These are phyloP conservation scores for Steatocranus sp. DNA, from an alignment of 2,797 vertebrate genomes.

Conservation along the genomic window DNA sequence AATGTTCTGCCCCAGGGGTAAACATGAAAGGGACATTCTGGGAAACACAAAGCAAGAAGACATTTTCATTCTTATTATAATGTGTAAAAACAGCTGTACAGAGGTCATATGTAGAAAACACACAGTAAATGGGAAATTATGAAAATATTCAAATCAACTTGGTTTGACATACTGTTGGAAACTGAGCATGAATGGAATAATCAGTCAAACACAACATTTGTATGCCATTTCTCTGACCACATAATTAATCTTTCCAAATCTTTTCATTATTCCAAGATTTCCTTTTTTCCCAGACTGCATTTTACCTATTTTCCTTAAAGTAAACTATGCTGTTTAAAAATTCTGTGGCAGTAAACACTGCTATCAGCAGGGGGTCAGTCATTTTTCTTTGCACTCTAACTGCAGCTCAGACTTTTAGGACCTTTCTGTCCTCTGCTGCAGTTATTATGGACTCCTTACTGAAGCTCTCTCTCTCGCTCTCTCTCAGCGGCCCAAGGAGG, in stretches of 20 bases:
- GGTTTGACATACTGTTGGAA: background rate
- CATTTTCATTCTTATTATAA: background rate
- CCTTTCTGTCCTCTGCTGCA: background rate
- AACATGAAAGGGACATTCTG: background rate
- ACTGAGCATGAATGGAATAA: background rate
- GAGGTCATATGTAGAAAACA: background rate
- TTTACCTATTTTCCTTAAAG: background rate
- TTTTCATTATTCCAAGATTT: background rate
- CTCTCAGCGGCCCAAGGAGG: conserved; percentile 16
- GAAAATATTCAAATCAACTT: background rate
- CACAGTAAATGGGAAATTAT: background rate
- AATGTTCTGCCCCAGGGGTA: background rate
- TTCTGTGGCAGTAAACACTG: background rate
- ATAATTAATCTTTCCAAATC: background rate
- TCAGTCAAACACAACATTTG: background rate
- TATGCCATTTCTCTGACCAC: background rate
- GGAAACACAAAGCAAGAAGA: background rate
- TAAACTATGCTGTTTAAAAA: background rate
- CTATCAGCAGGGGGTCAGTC: background rate
- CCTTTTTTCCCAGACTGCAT: background rate
- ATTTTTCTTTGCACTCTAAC: background rate
- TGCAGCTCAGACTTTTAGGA: background rate
- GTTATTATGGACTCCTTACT: conserved; percentile 1
- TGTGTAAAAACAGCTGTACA: background rate
- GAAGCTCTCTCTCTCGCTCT: conserved; percentile 5